Evolutionary conservation across 2,888 invertebrate species (phyloP).

Genomic region (Pheosia gnoma): DNA sequence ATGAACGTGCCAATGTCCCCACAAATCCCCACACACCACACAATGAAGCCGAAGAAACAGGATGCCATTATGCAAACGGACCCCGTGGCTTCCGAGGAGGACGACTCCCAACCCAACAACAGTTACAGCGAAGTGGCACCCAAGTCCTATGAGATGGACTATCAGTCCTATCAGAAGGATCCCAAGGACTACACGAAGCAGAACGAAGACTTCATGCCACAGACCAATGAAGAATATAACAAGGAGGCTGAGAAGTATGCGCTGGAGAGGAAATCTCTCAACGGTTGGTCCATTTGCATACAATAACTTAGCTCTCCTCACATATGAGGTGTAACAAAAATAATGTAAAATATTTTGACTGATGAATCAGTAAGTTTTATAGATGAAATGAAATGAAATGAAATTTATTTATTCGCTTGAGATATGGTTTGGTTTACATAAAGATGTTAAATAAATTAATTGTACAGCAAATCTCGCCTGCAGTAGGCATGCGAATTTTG

Average conservation of each 20-base stretch:
- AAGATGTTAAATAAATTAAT: too few species aligned
- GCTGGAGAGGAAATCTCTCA: slow-evolving; percentile 62
- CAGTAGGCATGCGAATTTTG: too few species aligned
- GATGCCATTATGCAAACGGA: slow-evolving; percentile 80
- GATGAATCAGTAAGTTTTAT: too few species aligned
- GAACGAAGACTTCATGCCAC: slow-evolving; percentile 67
- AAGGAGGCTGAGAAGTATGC: slow-evolving; percentile 77
- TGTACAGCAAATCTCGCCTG: too few species aligned
- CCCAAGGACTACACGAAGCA: slow-evolving; percentile 68
- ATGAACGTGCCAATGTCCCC: slow-evolving; percentile 55
- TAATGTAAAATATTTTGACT: too few species aligned
- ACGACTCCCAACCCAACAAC: slow-evolving; percentile 60
- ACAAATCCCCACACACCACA: slow-evolving; percentile 20
- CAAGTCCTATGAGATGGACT: slow-evolving; percentile 19
- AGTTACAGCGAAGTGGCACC: slow-evolving; percentile 58
- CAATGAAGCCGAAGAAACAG: slow-evolving; percentile 67
- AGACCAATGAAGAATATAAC: slow-evolving; percentile 75
- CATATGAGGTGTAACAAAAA: too few species aligned
- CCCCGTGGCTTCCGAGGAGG: slow-evolving; percentile 66
- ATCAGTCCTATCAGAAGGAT: slow-evolving; percentile 6
- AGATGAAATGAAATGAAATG: too few species aligned
- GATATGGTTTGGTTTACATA: too few species aligned
- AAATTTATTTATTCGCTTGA: too few species aligned
- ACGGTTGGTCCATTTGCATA: slow-evolving; percentile 32
- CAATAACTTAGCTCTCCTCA: too few species aligned